Percentiles rank a stretch among this genome's conserved stretches.
Conservation (phyloP, 1,140 invertebrate genomes). For the Macrobrachium nipponense region DNA sequence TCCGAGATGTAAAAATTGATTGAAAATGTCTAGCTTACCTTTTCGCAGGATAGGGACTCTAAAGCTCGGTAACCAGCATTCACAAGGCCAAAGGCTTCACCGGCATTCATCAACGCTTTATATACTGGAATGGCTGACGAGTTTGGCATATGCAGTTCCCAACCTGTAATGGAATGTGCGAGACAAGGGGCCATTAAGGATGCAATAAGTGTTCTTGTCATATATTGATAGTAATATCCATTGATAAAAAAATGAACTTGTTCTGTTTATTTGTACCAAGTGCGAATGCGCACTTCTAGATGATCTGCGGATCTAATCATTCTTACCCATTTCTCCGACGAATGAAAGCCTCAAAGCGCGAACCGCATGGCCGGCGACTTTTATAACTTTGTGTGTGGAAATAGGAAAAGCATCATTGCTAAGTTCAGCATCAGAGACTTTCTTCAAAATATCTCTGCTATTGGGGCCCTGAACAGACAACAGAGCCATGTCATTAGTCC, state of each 20-base stretch:
- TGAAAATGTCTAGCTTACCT: slow-evolving; percentile 67
- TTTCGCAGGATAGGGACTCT: slow-evolving; percentile 86
- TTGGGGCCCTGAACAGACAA: slow-evolving; percentile 84
- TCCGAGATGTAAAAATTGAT: no score
- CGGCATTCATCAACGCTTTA: slow-evolving; percentile 74
- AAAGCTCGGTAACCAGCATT: slow-evolving; percentile 87
- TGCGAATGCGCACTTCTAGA: background rate
- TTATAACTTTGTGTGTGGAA: slow-evolving; percentile 73
- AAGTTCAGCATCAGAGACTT: slow-evolving; percentile 70
- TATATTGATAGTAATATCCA: background rate
- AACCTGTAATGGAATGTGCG: slow-evolving; percentile 69
- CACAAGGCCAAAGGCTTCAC: slow-evolving; percentile 74
- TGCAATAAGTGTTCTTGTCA: background rate
- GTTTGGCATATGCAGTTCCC: slow-evolving; percentile 86
- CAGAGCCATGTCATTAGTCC: slow-evolving; percentile 82
- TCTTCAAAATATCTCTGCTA: slow-evolving; percentile 77
- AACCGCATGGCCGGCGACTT: slow-evolving; percentile 70
- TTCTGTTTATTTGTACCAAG: background rate
- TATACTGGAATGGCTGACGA: slow-evolving; percentile 76
- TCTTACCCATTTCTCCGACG: slow-evolving; percentile 81
- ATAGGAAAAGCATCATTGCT: slow-evolving; percentile 76
- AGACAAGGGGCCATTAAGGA: background rate
- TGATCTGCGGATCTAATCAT: background rate
- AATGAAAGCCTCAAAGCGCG: slow-evolving; percentile 82
- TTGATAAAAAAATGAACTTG: no score